These are phyloP conservation scores for Paramormyrops kingsleyae DNA, from an alignment of 2,113 vertebrate genomes.

Conservation along the genomic window DNA sequence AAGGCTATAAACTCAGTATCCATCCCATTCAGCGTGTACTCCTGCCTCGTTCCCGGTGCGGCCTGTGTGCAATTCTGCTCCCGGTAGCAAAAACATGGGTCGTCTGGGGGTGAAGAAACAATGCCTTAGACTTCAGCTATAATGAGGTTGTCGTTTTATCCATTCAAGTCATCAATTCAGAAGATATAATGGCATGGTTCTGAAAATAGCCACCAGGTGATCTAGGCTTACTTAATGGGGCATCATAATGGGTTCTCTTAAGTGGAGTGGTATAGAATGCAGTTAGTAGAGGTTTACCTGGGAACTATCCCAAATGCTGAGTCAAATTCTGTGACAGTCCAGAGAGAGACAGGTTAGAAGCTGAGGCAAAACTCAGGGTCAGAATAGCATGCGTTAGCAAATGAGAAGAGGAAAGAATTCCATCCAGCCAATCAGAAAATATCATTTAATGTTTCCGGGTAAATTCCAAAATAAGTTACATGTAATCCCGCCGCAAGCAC, in stretches of 20 bases:
- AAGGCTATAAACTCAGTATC: background rate
- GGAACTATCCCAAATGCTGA: background rate
- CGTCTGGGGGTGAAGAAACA: background rate
- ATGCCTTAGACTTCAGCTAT: background rate
- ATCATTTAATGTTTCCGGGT: background rate
- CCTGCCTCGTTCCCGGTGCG: background rate
- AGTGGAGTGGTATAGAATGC: background rate
- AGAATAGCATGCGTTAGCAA: background rate
- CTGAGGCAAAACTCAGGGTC: background rate
- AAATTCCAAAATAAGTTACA: background rate
- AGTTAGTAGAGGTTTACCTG: background rate
- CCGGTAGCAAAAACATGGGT: background rate
- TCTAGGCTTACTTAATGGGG: background rate
- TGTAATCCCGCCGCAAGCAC: background rate
- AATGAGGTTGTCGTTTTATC: background rate
- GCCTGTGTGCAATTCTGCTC: background rate
- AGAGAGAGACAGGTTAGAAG: background rate
- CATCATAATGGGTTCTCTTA: background rate
- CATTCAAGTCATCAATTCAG: background rate
- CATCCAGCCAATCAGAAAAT: background rate
- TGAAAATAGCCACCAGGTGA: background rate
- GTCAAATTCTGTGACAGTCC: background rate
- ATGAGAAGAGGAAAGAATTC: background rate
- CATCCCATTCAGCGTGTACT: background rate
- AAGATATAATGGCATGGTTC: background rate